Percentiles rank a stretch among this genome's conserved stretches.
phyloP scores from a whole-genome alignment of 2,797 vertebrate species.

The Loriculus beryllinus region DNA sequence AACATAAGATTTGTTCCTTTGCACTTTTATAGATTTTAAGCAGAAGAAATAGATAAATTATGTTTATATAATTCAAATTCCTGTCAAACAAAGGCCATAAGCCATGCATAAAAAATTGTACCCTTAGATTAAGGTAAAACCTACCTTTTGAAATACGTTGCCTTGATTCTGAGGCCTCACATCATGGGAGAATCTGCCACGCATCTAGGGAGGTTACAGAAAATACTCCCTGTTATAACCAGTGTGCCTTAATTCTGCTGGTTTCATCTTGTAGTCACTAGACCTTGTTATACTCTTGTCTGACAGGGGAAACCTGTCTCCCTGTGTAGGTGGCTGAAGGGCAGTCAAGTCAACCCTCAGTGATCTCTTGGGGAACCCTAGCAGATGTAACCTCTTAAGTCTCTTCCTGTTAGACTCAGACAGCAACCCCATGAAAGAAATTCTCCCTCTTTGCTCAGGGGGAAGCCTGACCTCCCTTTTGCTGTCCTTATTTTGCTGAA shows the following conservation, averaged over 20 bases:
- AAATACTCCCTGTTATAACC: not conserved
- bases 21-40: not conserved
- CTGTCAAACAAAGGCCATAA: not conserved
- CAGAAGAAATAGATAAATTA: not conserved
- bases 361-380: conserved; percentile 24
- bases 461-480: conserved; percentile 42
- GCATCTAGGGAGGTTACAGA: not conserved
- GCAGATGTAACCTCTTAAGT: conserved; percentile 65
- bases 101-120: not conserved
- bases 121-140: not conserved
- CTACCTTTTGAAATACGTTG: not conserved
- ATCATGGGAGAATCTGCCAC: fast-evolving
- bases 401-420: conserved; percentile 59
- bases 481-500: conserved; percentile 53
- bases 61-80: not conserved
- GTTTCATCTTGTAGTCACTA: not conserved
- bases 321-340: not conserved
- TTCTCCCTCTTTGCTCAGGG: conserved; percentile 45
- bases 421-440: conserved; percentile 46
- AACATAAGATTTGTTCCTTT: not conserved
- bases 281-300: not conserved
- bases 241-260: not conserved
- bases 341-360: conserved; percentile 7
- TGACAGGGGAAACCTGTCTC: not conserved
- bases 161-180: not conserved